Conservation (phyloP, 2,113 vertebrate genomes). For the Dolichallabes microphthalmus region DNA sequence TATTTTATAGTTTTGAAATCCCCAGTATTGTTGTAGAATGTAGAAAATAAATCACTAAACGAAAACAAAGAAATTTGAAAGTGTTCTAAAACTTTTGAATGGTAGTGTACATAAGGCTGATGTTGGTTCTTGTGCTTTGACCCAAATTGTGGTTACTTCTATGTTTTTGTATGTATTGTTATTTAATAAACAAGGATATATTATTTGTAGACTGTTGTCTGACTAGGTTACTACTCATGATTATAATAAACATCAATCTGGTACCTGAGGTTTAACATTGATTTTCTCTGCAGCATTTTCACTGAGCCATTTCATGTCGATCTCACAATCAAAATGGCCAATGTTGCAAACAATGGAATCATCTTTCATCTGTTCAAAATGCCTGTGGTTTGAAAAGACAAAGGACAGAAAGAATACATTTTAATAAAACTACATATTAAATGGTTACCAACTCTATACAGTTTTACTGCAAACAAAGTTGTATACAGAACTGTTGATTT, state of each 20-base stretch:
- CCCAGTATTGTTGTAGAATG: too few species aligned
- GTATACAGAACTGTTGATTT: neutral
- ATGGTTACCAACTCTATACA: neutral
- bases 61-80: too few species aligned
- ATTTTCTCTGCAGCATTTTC: constrained; percentile 83
- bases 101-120: too few species aligned
- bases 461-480: neutral
- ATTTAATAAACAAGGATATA: neutral
- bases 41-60: too few species aligned
- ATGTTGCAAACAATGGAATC: constrained; percentile 96
- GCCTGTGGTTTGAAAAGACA: constrained; percentile 68
- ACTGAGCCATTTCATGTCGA: constrained; percentile 90
- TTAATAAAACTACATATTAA: neutral
- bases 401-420: neutral
- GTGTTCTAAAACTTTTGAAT: too few species aligned
- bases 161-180: neutral
- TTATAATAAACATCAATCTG: neutral
- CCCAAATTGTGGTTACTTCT: neutral
- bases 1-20: too few species aligned
- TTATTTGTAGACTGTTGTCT: neutral
- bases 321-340: constrained; percentile 95
- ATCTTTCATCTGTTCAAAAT: constrained; percentile 97
- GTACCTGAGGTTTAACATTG: constrained; percentile 94
- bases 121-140: neutral
- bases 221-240: too few species aligned